Conservation (phyloP, 2,888 invertebrate species). For the Pseudoips prasinana region DNA sequence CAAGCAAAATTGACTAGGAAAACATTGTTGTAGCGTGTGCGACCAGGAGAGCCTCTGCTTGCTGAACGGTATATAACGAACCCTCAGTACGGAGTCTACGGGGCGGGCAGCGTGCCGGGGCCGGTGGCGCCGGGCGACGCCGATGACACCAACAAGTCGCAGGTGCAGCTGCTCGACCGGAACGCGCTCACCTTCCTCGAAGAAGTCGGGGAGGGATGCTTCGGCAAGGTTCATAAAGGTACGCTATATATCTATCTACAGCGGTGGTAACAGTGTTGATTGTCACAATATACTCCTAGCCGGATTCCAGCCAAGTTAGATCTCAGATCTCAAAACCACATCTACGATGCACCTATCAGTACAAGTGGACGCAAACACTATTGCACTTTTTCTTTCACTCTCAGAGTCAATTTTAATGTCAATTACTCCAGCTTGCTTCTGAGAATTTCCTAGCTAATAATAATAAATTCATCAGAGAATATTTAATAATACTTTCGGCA, state of each 20-base stretch:
- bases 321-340: too few species aligned
- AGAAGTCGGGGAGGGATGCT: slow-evolving; percentile 93
- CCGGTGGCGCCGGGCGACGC: slow-evolving; percentile 37
- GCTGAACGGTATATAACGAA: slow-evolving; percentile 89
- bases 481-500: too few species aligned
- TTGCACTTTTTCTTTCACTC: too few species aligned
- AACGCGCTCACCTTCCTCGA: slow-evolving; percentile 87
- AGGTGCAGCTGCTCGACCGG: slow-evolving; percentile 83
- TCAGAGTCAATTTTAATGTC: too few species aligned
- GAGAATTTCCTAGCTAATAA: too few species aligned
- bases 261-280: too few species aligned
- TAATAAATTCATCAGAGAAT: too few species aligned
- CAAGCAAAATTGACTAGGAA: slow-evolving; percentile 16
- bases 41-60: slow-evolving; percentile 83
- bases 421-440: too few species aligned
- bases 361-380: too few species aligned
- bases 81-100: slow-evolving; percentile 86
- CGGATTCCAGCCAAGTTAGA: too few species aligned
- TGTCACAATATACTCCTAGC: too few species aligned
- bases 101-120: slow-evolving; percentile 48
- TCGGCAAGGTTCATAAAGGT: slow-evolving; percentile 95
- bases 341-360: too few species aligned
- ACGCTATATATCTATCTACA: background rate
- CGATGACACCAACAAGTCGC: slow-evolving; percentile 55
- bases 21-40: slow-evolving; percentile 69